phyloP scores from a whole-genome alignment of 2,113 vertebrate species.

The Chlamydotis undulata region DNA sequence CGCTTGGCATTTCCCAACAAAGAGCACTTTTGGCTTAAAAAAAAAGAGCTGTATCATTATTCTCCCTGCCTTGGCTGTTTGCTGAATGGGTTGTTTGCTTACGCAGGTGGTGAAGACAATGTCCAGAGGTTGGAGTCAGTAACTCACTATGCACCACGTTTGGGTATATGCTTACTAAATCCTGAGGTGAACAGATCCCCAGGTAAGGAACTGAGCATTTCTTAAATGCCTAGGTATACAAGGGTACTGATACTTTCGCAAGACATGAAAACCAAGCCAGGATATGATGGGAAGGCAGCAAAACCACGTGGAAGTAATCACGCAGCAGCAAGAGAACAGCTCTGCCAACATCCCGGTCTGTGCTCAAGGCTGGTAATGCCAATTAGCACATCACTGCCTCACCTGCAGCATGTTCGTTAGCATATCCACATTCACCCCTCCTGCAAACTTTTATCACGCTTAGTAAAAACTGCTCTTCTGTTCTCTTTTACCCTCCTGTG shows the following conservation, averaged over 20 bases:
- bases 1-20: slow-evolving; percentile 31
- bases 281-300: not conserved
- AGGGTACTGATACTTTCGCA: not conserved
- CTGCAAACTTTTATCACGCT: not conserved
- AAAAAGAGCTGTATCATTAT: slow-evolving; percentile 41
- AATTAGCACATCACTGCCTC: rapidly evolving
- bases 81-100: slow-evolving; percentile 41
- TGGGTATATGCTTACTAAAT: slow-evolving; percentile 21
- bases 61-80: slow-evolving; percentile 36
- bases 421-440: not conserved
- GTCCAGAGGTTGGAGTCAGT: slow-evolving; percentile 49
- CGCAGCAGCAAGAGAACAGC: not conserved
- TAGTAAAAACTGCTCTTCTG: not conserved
- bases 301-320: not conserved
- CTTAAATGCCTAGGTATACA: slow-evolving; percentile 27
- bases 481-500: not conserved
- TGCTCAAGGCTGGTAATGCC: rapidly evolving
- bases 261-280: not conserved
- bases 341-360: rapidly evolving
- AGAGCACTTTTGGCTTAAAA: slow-evolving; percentile 55
- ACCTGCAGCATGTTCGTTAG: not conserved
- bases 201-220: slow-evolving; percentile 37
- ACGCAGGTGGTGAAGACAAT: not conserved
- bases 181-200: slow-evolving; percentile 31
- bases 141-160: not conserved